A percentile compares a stretch with the other conserved stretches of the same genome.
Conservation (phyloP, 2,888 invertebrate genomes). For the Andrena praecox region DNA sequence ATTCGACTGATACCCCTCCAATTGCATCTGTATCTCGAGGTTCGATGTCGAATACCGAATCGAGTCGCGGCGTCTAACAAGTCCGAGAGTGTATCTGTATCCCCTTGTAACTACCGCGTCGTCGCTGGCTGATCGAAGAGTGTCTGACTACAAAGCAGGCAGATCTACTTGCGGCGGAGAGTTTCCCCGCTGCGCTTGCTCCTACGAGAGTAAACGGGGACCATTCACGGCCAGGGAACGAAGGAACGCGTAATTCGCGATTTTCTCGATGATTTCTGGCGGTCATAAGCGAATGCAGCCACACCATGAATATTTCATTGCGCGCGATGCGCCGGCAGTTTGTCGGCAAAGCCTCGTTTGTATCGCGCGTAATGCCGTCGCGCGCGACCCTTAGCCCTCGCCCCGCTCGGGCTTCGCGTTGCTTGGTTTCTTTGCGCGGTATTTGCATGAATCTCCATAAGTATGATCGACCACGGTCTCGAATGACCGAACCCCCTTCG, state of each 20-base stretch:
- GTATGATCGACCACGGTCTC: slow-evolving; percentile 67
- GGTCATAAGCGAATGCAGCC: slow-evolving; percentile 67
- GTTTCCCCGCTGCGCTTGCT: background rate
- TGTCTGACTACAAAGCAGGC: background rate
- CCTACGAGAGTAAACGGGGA: no score
- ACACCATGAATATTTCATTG: slow-evolving; percentile 78
- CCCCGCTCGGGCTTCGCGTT: background rate
- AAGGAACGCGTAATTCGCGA: slow-evolving; percentile 67
- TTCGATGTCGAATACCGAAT: background rate
- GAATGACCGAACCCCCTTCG: slow-evolving; percentile 20
- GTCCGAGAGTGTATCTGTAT: background rate
- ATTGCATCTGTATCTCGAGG: background rate
- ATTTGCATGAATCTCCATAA: slow-evolving; percentile 76
- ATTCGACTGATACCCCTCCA: slow-evolving; percentile 8
- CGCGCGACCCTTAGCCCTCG: slow-evolving; percentile 51
- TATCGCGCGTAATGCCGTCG: slow-evolving; percentile 74
- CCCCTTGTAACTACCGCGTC: background rate
- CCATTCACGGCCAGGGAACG: background rate
- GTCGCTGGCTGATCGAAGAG: background rate
- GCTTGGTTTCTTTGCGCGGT: slow-evolving; percentile 59
- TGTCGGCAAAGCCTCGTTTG: slow-evolving; percentile 69
- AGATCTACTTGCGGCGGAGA: background rate
- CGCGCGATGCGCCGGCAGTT: slow-evolving; percentile 71
- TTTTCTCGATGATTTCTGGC: slow-evolving; percentile 72
- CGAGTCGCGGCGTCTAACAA: slow-evolving; percentile 1